phyloP scores from a whole-genome alignment of 1,140 invertebrate genomes.

The Zaprionus kolodkinae region DNA sequence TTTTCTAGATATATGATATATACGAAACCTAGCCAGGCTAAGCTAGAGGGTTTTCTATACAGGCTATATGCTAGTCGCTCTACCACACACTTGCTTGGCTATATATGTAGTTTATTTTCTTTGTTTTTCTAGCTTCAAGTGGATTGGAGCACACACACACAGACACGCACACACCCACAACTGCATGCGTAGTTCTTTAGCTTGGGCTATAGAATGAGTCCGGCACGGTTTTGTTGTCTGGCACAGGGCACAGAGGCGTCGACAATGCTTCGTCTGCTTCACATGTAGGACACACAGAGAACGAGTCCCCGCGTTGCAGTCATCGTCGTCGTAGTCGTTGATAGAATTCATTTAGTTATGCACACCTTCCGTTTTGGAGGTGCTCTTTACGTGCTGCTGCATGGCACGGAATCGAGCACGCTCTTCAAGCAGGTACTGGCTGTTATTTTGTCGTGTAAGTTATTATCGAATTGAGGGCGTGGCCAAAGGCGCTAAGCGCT shows the following conservation, averaged over 20 bases:
- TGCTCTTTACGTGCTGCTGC: conserved; percentile 63
- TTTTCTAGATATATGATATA: too few species aligned
- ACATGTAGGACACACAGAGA: conserved; percentile 42
- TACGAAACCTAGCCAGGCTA: too few species aligned
- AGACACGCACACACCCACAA: conserved; percentile 15
- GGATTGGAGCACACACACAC: conserved; percentile 31
- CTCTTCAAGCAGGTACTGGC: not conserved
- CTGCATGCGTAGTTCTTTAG: conserved; percentile 5
- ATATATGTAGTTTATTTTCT: not conserved
- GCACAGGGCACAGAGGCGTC: conserved; percentile 6
- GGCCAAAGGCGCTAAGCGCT: conserved; percentile 20
- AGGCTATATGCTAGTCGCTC: not conserved
- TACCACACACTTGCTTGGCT: not conserved
- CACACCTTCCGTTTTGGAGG: conserved; percentile 78
- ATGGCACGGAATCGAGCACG: conserved; percentile 61
- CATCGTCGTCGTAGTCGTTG: conserved; percentile 48
- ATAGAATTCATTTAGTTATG: conserved; percentile 82
- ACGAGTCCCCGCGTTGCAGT: conserved; percentile 16
- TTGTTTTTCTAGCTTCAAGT: conserved; percentile 38
- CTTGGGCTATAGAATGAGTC: conserved; percentile 2
- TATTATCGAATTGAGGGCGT: conserved; percentile 30
- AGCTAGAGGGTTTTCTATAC: not conserved
- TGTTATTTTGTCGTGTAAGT: conserved; percentile 32
- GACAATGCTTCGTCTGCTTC: conserved; percentile 42
- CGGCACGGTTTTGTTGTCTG: conserved; percentile 22